Conservation (phyloP, 2,888 invertebrate species). For the Pogonocherus hispidulus region DNA sequence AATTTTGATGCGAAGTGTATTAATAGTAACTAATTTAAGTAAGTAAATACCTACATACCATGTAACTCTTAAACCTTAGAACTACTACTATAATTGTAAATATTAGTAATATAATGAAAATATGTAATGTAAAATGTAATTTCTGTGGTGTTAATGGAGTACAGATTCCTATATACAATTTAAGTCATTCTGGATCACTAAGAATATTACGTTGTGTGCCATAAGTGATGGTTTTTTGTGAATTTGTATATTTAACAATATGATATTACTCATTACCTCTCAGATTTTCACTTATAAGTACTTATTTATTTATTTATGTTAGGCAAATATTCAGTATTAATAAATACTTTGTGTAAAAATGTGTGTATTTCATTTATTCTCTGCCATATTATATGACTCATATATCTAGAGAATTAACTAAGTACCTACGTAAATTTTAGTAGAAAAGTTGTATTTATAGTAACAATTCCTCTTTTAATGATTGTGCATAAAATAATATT, state of each 20-base stretch:
- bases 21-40: constrained; percentile 41
- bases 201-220: constrained; percentile 40
- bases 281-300: constrained; percentile 28
- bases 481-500: no score
- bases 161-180: constrained; percentile 13
- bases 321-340: constrained; percentile 52
- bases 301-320: constrained; percentile 42
- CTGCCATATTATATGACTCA: no score
- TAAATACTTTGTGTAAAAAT: constrained; percentile 56
- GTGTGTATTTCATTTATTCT: not conserved
- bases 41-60: constrained; percentile 43
- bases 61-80: constrained; percentile 40
- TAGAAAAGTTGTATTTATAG: no score
- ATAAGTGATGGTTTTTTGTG: constrained; percentile 41
- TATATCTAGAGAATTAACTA: no score
- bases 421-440: no score
- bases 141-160: constrained; percentile 30
- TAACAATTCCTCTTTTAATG: no score
- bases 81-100: constrained; percentile 51
- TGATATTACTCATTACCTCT: constrained; percentile 37
- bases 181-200: constrained; percentile 6
- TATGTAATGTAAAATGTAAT: constrained; percentile 21
- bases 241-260: constrained; percentile 29
- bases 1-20: no score
- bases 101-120: constrained; percentile 42